Base-by-base conservation (phyloP, 35 echinoderm and acorn worm genomes). In the Lytechinus variegatus region DNA sequence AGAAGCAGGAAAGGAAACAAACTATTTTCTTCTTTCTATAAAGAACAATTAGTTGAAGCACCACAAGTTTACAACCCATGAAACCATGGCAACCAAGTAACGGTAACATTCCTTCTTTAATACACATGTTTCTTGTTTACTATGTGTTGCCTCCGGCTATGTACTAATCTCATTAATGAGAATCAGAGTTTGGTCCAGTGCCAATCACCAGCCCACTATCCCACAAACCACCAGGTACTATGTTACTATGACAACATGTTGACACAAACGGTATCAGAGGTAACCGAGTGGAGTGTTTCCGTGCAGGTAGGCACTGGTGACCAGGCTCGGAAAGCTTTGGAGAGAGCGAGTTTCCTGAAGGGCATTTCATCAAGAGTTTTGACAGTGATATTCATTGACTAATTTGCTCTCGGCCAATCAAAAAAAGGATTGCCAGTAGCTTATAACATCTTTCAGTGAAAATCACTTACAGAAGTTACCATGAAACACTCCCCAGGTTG, bases 81-180 rank as follows among this genome's bases (percentile, higher is more conserved):
- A n/a, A 79, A 79, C 66, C 66, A 79, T 79, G 14, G 66, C 14
- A 79, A 79, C 66, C 4, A 44, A 24, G 21, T 6, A 4, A 79
- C 66, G 2, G 33, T 44, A 44, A 79, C 66, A 79, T 79, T n/a
- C 61, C 61, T 72, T 3, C 13, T 21, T 24, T 14, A 44, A 44
- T n/a, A 24, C 66, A 79, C 66, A 79, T 79, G 66, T 79, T 79
- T 79, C 66, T 79, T 79, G 19, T 79, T 79, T 79, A 79, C 66
- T 24, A 79, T 79, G 4, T 79, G 66, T 79, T 79, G 66, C 66
- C 66, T 79, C 66, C 66, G 61, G 66, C 66, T 8, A 79, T 79
- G 66, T 24, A 24, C 66, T 79, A n/a, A 79, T 79, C 66, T 79
- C 66, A 79, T 79, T 79, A 79, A 79, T 79, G 8, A 58, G 24